Evolutionary conservation across 2,113 vertebrate species (phyloP), one percentile per base, ranked within the genome.

Genomic region (Mixornis gularis): DNA sequence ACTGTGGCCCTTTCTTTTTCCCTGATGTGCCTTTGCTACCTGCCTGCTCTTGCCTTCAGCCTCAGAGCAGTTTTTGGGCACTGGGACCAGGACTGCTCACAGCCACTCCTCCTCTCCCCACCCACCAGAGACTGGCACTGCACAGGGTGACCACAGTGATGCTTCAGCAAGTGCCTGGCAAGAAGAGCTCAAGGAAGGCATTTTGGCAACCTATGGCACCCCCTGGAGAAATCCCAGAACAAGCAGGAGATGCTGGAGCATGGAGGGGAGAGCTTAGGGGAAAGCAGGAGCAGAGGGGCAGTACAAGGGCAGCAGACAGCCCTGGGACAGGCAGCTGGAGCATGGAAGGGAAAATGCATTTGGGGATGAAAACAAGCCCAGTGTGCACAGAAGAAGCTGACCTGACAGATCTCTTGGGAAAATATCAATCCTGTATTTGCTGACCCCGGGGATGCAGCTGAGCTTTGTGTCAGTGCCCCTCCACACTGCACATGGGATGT

Each of bases 101-200:
- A 43, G 85, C 16, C 52, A 29, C 4, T 34, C 16, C 69, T 41
- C 52, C 48, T 68, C 64, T 51, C 9, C 15, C 51, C 46, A 29
- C 3, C 1, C 5, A 2, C n/a, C 49, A 38, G 48, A 65, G 27
- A 51, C 64, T 46, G 51, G 60, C 29, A 8, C 48, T 46, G 29
- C 46, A 9, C 7, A 1, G 30, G 10, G 8, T 0, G 0, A 21
- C 32, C 17, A 3, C 16, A 72, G 3, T 1, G 5, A 49, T 63
- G 68, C 32, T 70, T 70, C 68, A 44, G 18, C 48, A 48, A 30
- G 32, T 25, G n/a, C 7, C 38, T 40, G 51, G 7, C 55, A 84
- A 51, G 48, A 38, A 55, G 14, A 60, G 24, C 44, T 32, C 38
- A 7, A 49, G 29, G 13, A 41, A 1, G 3, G 24, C 21, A 38